Percentiles rank a stretch among this genome's conserved stretches.
Evolutionary conservation across 2,888 invertebrate species (phyloP).

Genomic region (Leucophenga montana): DNA sequence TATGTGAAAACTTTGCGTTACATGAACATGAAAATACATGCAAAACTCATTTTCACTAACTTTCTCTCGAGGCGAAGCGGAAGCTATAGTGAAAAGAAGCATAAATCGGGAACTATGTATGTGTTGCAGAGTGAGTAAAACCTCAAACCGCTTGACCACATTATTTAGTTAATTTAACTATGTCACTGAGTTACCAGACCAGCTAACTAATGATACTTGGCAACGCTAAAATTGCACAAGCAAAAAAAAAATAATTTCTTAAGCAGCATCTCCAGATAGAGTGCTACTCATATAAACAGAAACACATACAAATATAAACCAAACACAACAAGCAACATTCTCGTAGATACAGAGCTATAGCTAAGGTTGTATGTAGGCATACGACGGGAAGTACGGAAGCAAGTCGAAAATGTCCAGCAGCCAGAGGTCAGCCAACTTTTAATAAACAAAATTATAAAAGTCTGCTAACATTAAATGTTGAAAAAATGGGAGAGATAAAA

Average conservation of each 20-base stretch:
- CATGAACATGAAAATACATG: conserved; percentile 2
- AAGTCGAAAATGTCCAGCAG: not conserved
- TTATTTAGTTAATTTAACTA: conserved; percentile 67
- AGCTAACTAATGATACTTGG: conserved; percentile 50
- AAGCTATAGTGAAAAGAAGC: not conserved
- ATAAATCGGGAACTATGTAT: not conserved
- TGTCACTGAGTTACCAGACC: conserved; percentile 59
- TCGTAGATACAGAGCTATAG: no score
- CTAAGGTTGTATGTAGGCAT: no score
- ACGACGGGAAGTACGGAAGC: no score
- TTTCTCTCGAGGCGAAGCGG: not conserved
- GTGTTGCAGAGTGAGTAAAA: not conserved
- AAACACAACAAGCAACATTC: no score
- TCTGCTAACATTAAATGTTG: conserved; percentile 37
- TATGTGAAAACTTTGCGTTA: conserved; percentile 17
- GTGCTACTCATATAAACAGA: conserved; percentile 5
- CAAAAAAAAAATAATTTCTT: conserved; percentile 1
- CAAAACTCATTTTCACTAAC: not conserved
- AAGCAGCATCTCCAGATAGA: not conserved
- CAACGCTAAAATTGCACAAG: conserved; percentile 6
- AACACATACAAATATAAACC: not conserved
- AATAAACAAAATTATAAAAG: conserved; percentile 62
- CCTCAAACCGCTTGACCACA: conserved; percentile 44
- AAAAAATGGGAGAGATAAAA: not conserved
- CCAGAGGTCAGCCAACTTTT: conserved; percentile 60